Conservation (phyloP, 2,888 invertebrate genomes). For the Altica lythri region DNA sequence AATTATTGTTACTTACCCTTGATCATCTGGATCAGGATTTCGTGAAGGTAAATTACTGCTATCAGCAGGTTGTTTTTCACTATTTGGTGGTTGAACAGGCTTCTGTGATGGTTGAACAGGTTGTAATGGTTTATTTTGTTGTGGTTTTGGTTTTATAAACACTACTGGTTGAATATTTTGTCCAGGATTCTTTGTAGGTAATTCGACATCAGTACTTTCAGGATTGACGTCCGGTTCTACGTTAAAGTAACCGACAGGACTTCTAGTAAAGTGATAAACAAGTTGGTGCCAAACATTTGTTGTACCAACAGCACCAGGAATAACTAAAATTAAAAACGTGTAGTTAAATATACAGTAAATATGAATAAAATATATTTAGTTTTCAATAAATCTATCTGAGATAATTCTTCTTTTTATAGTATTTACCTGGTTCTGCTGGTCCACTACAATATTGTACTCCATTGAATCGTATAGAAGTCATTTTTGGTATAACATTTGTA, state of each 20-base stretch:
- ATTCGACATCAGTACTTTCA: conserved; percentile 23
- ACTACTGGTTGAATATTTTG: too few species aligned
- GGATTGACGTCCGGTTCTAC: conserved; percentile 9
- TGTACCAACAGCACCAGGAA: conserved; percentile 37
- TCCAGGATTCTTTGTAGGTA: conserved; percentile 31
- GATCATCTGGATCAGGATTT: too few species aligned
- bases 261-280: conserved; percentile 25
- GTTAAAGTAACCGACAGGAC: conserved; percentile 5
- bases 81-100: background rate
- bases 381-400: background rate
- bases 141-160: background rate
- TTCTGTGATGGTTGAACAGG: background rate
- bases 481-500: conserved; percentile 44
- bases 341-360: background rate
- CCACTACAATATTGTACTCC: conserved; percentile 43
- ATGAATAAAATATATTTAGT: background rate
- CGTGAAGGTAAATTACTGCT: too few species aligned
- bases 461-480: conserved; percentile 48
- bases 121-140: background rate
- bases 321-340: conserved; percentile 28
- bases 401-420: background rate
- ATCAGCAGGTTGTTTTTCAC: too few species aligned
- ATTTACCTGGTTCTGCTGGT: conserved; percentile 45
- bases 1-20: too few species aligned
- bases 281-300: conserved; percentile 39